Evolutionary conservation across 2,797 vertebrate genomes (phyloP).

Genomic region (Myotis pilosus): DNA sequence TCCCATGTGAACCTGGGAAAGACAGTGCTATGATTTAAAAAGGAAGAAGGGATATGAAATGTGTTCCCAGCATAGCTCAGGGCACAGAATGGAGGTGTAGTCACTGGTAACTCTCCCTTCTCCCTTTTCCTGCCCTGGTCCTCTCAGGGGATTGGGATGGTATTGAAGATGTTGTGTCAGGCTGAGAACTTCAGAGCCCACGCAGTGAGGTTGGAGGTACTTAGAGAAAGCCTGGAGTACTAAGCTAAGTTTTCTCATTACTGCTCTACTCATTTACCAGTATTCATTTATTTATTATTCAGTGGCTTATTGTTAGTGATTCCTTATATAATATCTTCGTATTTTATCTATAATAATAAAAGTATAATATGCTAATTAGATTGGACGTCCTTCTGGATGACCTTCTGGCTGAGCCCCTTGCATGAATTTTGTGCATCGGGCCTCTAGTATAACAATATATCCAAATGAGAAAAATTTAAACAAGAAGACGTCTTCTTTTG

Average conservation of each 20-base stretch:
- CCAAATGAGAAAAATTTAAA: not conserved
- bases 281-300: not conserved
- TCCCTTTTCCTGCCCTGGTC: not conserved
- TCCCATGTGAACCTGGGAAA: not conserved
- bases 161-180: not conserved
- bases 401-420: too few species aligned
- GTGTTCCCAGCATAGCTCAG: not conserved
- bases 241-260: not conserved
- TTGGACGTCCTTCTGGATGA: too few species aligned
- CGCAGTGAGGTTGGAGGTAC: not conserved
- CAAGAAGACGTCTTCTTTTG: not conserved
- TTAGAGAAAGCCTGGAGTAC: not conserved
- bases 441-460: not conserved
- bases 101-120: not conserved
- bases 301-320: constrained; percentile 12
- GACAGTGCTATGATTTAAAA: not conserved
- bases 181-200: not conserved
- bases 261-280: not conserved
- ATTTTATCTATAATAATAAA: not conserved
- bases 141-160: not conserved
- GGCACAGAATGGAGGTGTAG: not conserved
- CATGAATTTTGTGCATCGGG: too few species aligned
- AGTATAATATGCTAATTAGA: too few species aligned
- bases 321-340: not conserved
- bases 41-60: not conserved